Evolutionary conservation across 2,888 invertebrate species (phyloP).

Genomic region (Eilema griseolum): DNA sequence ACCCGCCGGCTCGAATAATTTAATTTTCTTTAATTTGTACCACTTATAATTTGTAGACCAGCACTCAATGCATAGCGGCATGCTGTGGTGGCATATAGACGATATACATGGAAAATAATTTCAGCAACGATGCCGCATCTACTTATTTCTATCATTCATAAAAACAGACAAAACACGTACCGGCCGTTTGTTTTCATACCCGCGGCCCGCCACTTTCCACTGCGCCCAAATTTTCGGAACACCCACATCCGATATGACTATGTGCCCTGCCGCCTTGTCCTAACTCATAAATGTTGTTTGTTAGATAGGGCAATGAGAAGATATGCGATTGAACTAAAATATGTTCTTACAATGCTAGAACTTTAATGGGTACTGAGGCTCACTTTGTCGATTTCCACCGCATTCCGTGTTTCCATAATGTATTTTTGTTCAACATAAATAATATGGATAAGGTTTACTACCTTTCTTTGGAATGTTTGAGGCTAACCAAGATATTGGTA

Average conservation of each 20-base stretch:
- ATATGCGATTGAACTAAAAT: background rate
- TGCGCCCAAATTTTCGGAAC: conserved; percentile 51
- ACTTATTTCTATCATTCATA: conserved; percentile 30
- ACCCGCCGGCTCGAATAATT: too few species aligned
- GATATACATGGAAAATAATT: background rate
- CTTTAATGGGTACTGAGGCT: too few species aligned
- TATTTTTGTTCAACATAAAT: too few species aligned
- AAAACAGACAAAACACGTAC: conserved; percentile 54
- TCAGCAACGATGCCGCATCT: conserved; percentile 26
- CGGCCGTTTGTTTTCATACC: conserved; percentile 64
- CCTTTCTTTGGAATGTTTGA: too few species aligned
- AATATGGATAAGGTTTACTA: too few species aligned
- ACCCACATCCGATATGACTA: conserved; percentile 30
- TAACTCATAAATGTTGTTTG: conserved; percentile 36
- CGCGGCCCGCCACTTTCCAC: conserved; percentile 49
- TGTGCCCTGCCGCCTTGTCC: conserved; percentile 21
- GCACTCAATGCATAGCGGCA: too few species aligned
- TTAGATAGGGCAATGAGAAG: conserved; percentile 14
- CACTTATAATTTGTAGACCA: too few species aligned
- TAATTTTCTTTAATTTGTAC: too few species aligned
- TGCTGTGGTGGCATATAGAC: too few species aligned
- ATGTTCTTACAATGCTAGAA: background rate
- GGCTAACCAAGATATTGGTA: too few species aligned
- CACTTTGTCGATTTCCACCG: too few species aligned
- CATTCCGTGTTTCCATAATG: too few species aligned